Conservation (phyloP, 1,140 invertebrate species). For the Monomorium pharaonis region DNA sequence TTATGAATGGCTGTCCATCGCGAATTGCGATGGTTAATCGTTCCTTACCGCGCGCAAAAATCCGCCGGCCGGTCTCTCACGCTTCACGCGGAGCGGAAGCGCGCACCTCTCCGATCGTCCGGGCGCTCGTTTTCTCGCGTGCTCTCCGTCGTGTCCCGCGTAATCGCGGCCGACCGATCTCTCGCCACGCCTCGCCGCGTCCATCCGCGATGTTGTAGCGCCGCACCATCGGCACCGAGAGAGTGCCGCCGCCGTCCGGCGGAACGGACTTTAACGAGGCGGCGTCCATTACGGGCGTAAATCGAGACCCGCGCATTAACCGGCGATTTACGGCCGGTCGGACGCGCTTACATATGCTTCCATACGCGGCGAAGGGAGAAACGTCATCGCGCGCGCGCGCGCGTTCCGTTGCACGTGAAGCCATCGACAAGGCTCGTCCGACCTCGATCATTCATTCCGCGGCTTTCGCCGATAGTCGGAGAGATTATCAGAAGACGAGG, state of each 20-base stretch:
- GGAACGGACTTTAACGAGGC: constrained; percentile 53
- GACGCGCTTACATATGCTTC: constrained; percentile 20
- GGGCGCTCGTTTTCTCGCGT: constrained; percentile 4
- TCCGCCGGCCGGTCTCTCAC: not conserved
- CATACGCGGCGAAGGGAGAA: not conserved
- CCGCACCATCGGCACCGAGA: not conserved
- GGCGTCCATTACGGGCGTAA: constrained; percentile 50
- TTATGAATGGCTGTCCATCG: constrained; percentile 46
- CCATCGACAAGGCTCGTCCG: constrained; percentile 13
- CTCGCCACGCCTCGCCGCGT: constrained; percentile 46
- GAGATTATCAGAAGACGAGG: constrained; percentile 10
- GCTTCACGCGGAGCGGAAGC: constrained; percentile 23
- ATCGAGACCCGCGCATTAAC: constrained; percentile 42
- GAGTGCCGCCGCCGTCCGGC: constrained; percentile 38
- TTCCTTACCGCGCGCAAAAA: constrained; percentile 9
- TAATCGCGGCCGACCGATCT: constrained; percentile 30
- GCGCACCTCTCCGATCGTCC: not conserved
- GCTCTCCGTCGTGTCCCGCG: constrained; percentile 7
- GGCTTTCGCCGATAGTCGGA: constrained; percentile 23
- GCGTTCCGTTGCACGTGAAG: constrained; percentile 1
- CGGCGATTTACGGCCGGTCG: constrained; percentile 38
- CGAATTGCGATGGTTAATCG: constrained; percentile 41
- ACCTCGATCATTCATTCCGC: constrained; percentile 37
- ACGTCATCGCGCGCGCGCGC: constrained; percentile 33
- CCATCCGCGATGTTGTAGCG: constrained; percentile 16